Evolutionary conservation across 2,888 invertebrate genomes (phyloP), one percentile per base, ranked within the genome.

Genomic region (Mechanitis mazaeus): DNA sequence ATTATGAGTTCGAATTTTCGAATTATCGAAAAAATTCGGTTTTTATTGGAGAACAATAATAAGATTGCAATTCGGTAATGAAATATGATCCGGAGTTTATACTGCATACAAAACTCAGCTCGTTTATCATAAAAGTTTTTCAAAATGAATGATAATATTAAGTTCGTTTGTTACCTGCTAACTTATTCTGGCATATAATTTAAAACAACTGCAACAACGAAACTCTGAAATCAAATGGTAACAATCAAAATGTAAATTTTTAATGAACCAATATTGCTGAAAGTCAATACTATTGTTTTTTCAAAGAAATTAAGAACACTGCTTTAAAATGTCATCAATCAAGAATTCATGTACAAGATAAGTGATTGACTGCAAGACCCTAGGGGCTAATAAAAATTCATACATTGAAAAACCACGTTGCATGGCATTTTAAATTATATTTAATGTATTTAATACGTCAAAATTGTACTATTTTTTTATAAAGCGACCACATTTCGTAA

Each of bases 81-180:
- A 75, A 78, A 78, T 75, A 77, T 74, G 74, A 76, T 77, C 72
- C 72, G 72, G 69, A 72, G 71, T 79, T 79, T 78, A 71, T 73
- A 70, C 69, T 72, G 77, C 76, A 80, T 71, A 79, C 77, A 76
- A 79, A 81, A 83, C 78, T 79, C 71, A 64, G 58, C 75, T 80
- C 81, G 82, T 86, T 84, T 82, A 81, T 85, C 83, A 84, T 69
- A 64, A 69, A 84, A 86, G 75, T 85, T 85, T 75, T 70, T 69
- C 73, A 75, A 75, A 83, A 78, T 76, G 80, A 83, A 78, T 76
- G 80, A 80, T 80, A 81, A 83, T 82, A 85, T 83, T 77, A 83
- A 84, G 77, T 82, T 81, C 71, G 75, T 77, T 72, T 75, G 66
- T 67, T 69, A 66, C 68, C 68, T 67, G 67, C 66, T 63, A 67